Evolutionary conservation across 2,113 vertebrate species (phyloP).

Genomic region (Strix uralensis): DNA sequence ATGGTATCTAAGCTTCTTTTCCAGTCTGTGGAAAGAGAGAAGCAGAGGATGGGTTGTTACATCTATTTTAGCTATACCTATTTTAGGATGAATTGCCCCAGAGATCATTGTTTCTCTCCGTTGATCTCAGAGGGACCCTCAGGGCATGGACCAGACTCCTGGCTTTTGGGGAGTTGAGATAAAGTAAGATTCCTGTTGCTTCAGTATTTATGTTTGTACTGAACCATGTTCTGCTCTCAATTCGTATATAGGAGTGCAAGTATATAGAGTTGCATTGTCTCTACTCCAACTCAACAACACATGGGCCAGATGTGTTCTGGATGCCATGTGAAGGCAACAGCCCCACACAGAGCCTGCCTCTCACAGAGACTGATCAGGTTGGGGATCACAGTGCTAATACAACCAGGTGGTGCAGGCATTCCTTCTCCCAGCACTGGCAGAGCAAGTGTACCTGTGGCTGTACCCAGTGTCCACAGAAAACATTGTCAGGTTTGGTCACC

Average conservation of each 20-base stretch:
- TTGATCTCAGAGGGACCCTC: background rate
- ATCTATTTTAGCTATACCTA: background rate
- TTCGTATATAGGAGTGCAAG: background rate
- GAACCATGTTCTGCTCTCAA: background rate
- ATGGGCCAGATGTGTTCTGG: background rate
- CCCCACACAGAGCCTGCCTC: background rate
- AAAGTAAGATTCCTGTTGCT: background rate
- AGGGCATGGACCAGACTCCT: no score
- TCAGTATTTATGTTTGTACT: background rate
- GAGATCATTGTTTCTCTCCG: background rate
- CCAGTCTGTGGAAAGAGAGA: background rate
- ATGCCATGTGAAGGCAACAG: background rate
- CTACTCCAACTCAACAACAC: background rate
- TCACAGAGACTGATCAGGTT: accelerated
- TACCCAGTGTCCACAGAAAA: background rate
- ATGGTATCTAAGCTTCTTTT: background rate
- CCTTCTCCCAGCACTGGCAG: background rate
- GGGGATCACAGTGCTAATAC: background rate
- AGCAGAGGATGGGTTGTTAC: background rate
- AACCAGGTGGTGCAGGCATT: background rate
- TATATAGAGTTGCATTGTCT: background rate
- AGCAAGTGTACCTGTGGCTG: background rate
- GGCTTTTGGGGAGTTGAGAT: background rate
- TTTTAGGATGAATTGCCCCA: background rate
- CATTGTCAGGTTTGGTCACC: background rate